These are phyloP conservation scores for Penelope pileata DNA, from an alignment of 2,113 vertebrate species.

Conservation along the genomic window DNA sequence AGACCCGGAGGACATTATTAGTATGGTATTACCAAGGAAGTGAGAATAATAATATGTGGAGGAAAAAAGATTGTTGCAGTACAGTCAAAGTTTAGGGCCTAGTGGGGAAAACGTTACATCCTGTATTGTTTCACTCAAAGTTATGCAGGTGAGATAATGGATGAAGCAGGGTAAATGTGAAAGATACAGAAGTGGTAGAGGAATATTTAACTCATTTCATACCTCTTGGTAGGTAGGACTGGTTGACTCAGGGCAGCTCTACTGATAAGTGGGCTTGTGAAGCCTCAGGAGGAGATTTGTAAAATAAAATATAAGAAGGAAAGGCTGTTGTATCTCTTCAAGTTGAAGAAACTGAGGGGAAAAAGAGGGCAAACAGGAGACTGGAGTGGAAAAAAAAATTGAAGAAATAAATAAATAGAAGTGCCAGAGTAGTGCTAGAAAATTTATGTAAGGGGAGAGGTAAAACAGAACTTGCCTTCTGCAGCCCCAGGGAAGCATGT, in stretches of 20 bases:
- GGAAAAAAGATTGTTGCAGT: not conserved
- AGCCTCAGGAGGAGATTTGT: not conserved
- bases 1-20: not conserved
- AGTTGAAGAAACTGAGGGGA: not conserved
- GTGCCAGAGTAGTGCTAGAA: not conserved
- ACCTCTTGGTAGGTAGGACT: not conserved
- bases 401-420: too few relatives aligned
- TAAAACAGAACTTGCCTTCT: not conserved
- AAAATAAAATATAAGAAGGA: not conserved
- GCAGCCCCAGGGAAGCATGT: not conserved
- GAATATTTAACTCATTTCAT: not conserved
- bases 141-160: not conserved
- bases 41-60: accelerated
- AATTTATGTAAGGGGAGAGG: not conserved
- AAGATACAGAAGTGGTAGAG: not conserved
- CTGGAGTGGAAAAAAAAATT: not conserved
- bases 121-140: not conserved
- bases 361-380: not conserved
- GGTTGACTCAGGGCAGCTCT: not conserved
- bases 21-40: not conserved
- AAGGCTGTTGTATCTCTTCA: not conserved
- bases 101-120: not conserved
- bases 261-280: not conserved
- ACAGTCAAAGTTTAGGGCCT: not conserved
- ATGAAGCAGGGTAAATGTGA: not conserved